Evolutionary conservation across 2,888 invertebrate species (phyloP).

Genomic region (Drosophila longiperda): DNA sequence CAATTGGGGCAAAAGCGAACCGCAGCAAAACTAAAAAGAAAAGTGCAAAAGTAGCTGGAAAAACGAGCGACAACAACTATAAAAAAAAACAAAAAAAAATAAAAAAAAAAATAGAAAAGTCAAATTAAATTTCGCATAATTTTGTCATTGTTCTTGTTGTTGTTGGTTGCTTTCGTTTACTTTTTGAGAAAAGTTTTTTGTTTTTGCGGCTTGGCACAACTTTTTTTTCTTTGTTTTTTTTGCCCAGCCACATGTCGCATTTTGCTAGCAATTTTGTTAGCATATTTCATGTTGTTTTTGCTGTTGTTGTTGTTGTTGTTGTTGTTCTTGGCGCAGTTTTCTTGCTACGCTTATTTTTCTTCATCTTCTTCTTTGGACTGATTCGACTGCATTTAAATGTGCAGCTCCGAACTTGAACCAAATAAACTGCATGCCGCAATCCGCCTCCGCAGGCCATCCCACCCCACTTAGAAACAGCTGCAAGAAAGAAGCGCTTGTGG

Average conservation of each 20-base stretch:
- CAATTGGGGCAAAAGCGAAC: slow-evolving; percentile 30
- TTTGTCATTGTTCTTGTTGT: slow-evolving; percentile 52
- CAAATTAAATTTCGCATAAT: slow-evolving; percentile 81
- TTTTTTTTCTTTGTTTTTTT: slow-evolving; percentile 69
- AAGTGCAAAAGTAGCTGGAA: slow-evolving; percentile 68
- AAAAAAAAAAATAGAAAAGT: slow-evolving; percentile 57
- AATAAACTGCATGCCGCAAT: slow-evolving; percentile 45
- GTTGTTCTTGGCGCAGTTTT: slow-evolving; percentile 73
- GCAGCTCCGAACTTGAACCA: slow-evolving; percentile 77
- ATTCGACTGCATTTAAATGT: slow-evolving; percentile 64
- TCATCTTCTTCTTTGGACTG: slow-evolving; percentile 7
- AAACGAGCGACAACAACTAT: slow-evolving; percentile 39
- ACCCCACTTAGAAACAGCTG: slow-evolving; percentile 34
- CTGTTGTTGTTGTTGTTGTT: slow-evolving; percentile 58
- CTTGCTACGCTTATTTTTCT: slow-evolving; percentile 20
- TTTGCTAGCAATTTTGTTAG: slow-evolving; percentile 59
- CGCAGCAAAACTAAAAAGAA: slow-evolving; percentile 64
- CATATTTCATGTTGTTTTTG: slow-evolving; percentile 35
- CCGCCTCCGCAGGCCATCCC: not conserved
- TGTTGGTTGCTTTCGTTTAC: slow-evolving; percentile 54
- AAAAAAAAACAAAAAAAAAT: slow-evolving; percentile 39
- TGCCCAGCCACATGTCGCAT: slow-evolving; percentile 77
- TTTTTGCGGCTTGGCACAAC: slow-evolving; percentile 77
- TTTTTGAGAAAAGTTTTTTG: slow-evolving; percentile 67
- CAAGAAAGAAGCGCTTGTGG: slow-evolving; percentile 49